These are phyloP conservation scores for Eufriesea mexicana DNA, from an alignment of 1,140 invertebrate species.

Conservation along the genomic window DNA sequence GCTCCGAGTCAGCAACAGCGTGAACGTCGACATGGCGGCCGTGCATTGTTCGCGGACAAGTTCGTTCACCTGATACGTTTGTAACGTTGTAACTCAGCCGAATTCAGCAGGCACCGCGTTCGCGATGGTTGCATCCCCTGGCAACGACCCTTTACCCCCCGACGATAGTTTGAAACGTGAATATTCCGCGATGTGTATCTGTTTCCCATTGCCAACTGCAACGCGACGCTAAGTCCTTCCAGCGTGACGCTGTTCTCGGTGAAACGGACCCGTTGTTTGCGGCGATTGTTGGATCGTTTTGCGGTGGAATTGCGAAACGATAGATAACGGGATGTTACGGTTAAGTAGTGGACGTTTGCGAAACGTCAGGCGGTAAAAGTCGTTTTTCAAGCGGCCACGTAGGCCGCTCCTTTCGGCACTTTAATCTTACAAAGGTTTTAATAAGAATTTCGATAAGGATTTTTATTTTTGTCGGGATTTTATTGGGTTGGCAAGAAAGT, in stretches of 20 bases:
- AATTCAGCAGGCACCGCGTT: background rate
- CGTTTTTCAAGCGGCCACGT: background rate
- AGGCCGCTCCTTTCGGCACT: too few species aligned
- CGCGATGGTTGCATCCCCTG: background rate
- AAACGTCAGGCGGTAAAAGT: background rate
- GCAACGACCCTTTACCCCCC: background rate
- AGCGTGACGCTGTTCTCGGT: conserved; percentile 13
- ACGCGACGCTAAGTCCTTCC: conserved; percentile 8
- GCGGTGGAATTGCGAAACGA: conserved; percentile 4
- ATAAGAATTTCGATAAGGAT: too few species aligned
- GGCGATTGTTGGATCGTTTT: conserved; percentile 5
- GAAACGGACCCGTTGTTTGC: conserved; percentile 11
- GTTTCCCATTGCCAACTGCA: conserved; percentile 23
- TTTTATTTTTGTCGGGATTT: too few species aligned
- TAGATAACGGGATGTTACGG: background rate
- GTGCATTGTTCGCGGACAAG: conserved; percentile 19
- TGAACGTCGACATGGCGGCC: background rate
- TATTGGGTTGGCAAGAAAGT: too few species aligned
- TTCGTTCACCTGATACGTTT: conserved; percentile 22
- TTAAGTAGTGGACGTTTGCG: background rate
- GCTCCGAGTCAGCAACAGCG: background rate
- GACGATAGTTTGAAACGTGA: conserved; percentile 25
- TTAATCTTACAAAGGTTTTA: too few species aligned
- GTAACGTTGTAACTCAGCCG: conserved; percentile 1
- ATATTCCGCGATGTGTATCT: conserved; percentile 42